A percentile compares a stretch with the other conserved stretches of the same genome.
phyloP scores from a whole-genome alignment of 2,113 vertebrate species.

The Leptobrachium ailaonicum region DNA sequence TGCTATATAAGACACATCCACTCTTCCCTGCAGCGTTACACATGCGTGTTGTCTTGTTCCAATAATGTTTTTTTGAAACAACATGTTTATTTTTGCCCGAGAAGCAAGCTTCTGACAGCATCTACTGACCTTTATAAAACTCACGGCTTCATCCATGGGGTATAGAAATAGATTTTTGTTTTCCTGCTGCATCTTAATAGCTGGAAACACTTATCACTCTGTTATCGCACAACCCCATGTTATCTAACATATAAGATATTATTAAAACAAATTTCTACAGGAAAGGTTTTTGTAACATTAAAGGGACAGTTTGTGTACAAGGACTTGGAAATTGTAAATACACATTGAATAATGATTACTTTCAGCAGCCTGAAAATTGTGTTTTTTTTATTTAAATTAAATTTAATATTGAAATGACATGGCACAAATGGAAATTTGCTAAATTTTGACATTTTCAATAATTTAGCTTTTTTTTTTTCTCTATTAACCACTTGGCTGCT shows the following conservation, averaged over 20 bases:
- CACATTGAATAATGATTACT: background rate
- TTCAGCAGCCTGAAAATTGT: background rate
- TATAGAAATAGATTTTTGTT: constrained; percentile 37
- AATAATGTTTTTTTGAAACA: constrained; percentile 45
- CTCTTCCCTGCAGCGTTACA: constrained; percentile 35
- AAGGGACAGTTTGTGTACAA: background rate
- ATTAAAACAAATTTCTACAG: background rate
- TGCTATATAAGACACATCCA: constrained; percentile 22
- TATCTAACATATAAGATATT: background rate
- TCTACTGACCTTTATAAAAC: constrained; percentile 45
- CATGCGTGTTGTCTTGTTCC: constrained; percentile 45
- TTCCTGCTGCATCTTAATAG: background rate
- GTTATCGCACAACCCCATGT: background rate
- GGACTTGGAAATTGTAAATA: background rate
- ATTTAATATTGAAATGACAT: background rate
- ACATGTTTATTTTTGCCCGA: constrained; percentile 42
- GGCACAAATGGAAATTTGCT: too few species aligned
- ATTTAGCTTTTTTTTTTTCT: too few species aligned
- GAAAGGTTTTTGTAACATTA: background rate
- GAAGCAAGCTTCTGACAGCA: constrained; percentile 33
- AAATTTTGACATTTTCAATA: too few species aligned
- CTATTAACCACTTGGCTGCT: too few species aligned
- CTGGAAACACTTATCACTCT: background rate
- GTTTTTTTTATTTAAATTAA: background rate
- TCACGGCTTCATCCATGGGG: constrained; percentile 36